Conservation (phyloP, 1,140 invertebrate genomes). For the Zeugodacus cucurbitae region DNA sequence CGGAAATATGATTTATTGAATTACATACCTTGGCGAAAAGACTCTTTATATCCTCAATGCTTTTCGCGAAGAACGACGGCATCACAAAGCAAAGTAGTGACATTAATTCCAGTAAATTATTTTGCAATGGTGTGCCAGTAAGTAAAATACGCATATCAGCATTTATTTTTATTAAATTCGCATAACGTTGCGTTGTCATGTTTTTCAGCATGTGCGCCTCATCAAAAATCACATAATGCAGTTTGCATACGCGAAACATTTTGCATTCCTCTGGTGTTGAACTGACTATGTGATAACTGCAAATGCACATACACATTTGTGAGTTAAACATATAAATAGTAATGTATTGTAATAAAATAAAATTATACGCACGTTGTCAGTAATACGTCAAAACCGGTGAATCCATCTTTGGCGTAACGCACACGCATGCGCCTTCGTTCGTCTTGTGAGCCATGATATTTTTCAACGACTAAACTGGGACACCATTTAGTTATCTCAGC, state of each 20-base stretch:
- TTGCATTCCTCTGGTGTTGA: slow-evolving; percentile 89
- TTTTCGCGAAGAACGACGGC: slow-evolving; percentile 92
- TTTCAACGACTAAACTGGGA: slow-evolving; percentile 80
- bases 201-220: slow-evolving; percentile 99
- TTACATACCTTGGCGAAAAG: slow-evolving; percentile 77
- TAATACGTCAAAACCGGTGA: slow-evolving; percentile 84
- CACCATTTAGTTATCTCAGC: slow-evolving; percentile 88
- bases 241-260: slow-evolving; percentile 87
- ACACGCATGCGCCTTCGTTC: slow-evolving; percentile 82
- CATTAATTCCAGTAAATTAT: slow-evolving; percentile 95
- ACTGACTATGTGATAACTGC: slow-evolving; percentile 78
- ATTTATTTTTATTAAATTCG: slow-evolving; percentile 89
- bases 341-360: slow-evolving; percentile 56
- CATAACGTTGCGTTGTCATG: slow-evolving; percentile 91
- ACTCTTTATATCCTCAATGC: slow-evolving; percentile 87
- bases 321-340: background rate
- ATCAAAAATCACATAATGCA: slow-evolving; percentile 95
- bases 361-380: slow-evolving; percentile 77
- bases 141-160: slow-evolving; percentile 84
- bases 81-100: slow-evolving; percentile 95
- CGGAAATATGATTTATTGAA: background rate
- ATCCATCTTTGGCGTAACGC: slow-evolving; percentile 79
- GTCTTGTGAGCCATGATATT: slow-evolving; percentile 90
- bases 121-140: slow-evolving; percentile 95
- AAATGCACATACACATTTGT: background rate